These are phyloP conservation scores for Ladona fulva DNA, from an alignment of 1,140 invertebrate species.

Conservation along the genomic window DNA sequence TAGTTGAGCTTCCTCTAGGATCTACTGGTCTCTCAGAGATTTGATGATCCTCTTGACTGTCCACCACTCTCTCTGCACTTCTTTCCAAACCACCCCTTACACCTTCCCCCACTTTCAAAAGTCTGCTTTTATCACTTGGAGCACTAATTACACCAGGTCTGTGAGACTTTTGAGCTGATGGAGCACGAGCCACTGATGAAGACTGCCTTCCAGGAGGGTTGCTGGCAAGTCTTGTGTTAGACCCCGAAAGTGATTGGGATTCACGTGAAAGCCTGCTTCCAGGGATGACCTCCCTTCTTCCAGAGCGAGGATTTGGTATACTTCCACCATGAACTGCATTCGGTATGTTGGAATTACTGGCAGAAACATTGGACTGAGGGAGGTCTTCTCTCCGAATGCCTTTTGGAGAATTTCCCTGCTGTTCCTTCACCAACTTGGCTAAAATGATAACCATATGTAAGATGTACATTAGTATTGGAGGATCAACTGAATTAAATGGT, in stretches of 20 bases:
- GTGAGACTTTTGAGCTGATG: not conserved
- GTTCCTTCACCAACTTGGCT: constrained; percentile 8
- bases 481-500: no score
- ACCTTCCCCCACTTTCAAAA: not conserved
- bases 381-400: not conserved
- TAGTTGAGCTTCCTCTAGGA: not conserved
- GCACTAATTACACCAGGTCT: not conserved
- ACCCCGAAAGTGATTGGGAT: not conserved
- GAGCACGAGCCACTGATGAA: not conserved
- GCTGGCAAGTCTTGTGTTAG: not conserved
- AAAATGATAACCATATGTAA: not conserved
- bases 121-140: constrained; percentile 5
- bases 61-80: not conserved
- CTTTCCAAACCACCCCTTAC: not conserved
- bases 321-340: not conserved
- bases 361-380: not conserved
- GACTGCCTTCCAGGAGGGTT: not conserved
- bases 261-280: not conserved
- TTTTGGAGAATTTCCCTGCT: not conserved
- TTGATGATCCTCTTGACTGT: not conserved
- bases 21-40: not conserved
- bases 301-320: not conserved
- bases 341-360: not conserved
- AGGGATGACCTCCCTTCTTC: not conserved
- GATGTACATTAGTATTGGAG: no score